These are phyloP conservation scores for Sinosuthora webbiana DNA, from an alignment of 2,113 vertebrate genomes.

Conservation along the genomic window DNA sequence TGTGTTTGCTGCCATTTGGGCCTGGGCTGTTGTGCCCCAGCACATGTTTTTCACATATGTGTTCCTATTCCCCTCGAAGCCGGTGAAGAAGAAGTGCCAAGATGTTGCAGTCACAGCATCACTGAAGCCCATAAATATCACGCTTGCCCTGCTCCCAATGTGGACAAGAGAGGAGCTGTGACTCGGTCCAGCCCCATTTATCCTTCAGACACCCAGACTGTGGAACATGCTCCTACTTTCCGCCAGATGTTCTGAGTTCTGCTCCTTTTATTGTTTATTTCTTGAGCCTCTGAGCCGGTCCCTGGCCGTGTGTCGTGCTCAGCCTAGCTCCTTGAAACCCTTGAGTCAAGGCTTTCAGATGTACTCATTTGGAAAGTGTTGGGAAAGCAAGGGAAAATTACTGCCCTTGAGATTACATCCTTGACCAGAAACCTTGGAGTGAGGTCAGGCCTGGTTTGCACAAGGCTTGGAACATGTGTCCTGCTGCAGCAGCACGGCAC, in stretches of 20 bases:
- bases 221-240: constrained; percentile 10
- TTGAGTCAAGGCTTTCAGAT: not conserved
- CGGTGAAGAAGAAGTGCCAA: not conserved
- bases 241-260: constrained; percentile 21
- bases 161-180: not conserved
- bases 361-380: constrained; percentile 35
- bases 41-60: constrained; percentile 19
- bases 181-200: constrained; percentile 13
- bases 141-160: not conserved
- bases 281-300: not conserved
- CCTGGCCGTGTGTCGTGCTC: not conserved
- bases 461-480: not conserved
- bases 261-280: constrained; percentile 23
- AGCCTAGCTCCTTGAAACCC: constrained; percentile 7
- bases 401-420: not conserved
- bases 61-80: not conserved
- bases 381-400: constrained; percentile 19
- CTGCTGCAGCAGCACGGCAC: fast-evolving
- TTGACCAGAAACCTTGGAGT: not conserved
- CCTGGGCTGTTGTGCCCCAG: not conserved
- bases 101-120: constrained; percentile 13
- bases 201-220: constrained; percentile 14
- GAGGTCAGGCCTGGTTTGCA: not conserved
- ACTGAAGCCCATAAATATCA: not conserved
- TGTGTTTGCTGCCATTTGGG: not conserved